phyloP scores from a whole-genome alignment of 2,888 invertebrate genomes.

The Tethea ocularis region DNA sequence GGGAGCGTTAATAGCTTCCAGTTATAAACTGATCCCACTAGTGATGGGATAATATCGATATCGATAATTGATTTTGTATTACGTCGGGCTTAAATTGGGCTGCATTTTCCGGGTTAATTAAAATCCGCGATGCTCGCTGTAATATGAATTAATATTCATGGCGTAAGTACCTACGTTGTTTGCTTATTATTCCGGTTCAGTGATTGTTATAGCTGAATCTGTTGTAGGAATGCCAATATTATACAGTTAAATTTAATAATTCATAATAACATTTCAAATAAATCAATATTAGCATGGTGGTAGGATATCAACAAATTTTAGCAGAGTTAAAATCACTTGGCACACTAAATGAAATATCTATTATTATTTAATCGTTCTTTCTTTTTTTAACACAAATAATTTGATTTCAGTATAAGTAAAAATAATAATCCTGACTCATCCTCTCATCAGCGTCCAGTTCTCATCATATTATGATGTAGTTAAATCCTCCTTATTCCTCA shows the following conservation, averaged over 20 bases:
- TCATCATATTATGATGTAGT: too few relatives aligned
- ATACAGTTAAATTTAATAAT: too few relatives aligned
- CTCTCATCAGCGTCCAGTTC: too few relatives aligned
- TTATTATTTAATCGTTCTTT: too few relatives aligned
- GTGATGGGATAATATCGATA: conserved; percentile 37
- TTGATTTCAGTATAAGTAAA: too few relatives aligned
- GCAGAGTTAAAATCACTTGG: too few relatives aligned
- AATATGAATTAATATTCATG: conserved; percentile 10
- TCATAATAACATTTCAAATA: neutral
- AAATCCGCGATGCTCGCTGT: conserved; percentile 20
- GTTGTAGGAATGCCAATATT: neutral
- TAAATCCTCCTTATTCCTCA: too few relatives aligned
- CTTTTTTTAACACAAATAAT: too few relatives aligned
- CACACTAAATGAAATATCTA: too few relatives aligned
- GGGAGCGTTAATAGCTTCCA: conserved; percentile 47
- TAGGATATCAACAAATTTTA: too few relatives aligned
- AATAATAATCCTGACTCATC: too few relatives aligned
- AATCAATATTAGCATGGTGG: neutral
- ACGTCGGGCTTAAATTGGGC: conserved; percentile 24
- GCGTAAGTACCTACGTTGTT: conserved; percentile 11
- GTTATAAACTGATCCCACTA: conserved; percentile 33
- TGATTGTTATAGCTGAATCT: neutral
- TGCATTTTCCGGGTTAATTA: conserved; percentile 38
- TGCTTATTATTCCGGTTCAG: conserved; percentile 20
- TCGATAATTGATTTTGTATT: conserved; percentile 23